Conservation (phyloP, 2,888 invertebrate genomes). For the Synanthedon vespiformis region DNA sequence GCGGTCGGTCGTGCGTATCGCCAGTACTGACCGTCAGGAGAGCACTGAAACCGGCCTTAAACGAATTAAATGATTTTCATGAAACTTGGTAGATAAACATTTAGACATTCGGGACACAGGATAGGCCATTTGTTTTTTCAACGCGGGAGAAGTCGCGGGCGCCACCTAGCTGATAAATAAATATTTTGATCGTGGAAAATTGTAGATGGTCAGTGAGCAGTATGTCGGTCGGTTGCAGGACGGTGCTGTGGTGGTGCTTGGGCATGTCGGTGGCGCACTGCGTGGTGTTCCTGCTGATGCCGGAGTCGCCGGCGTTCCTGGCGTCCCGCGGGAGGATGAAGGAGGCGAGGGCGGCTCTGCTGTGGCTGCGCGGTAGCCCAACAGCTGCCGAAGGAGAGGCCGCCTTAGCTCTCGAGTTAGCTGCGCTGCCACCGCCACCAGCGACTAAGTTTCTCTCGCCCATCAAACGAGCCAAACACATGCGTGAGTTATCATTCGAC, state of each 20-base stretch:
- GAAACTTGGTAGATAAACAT: too few relatives aligned
- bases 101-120: too few relatives aligned
- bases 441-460: constrained; percentile 16
- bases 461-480: constrained; percentile 23
- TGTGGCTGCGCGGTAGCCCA: constrained; percentile 29
- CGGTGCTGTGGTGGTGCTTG: constrained; percentile 33
- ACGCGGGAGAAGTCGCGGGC: too few relatives aligned
- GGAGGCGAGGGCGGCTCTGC: constrained; percentile 33
- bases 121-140: too few relatives aligned
- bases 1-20: too few relatives aligned
- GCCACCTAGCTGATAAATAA: too few relatives aligned
- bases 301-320: constrained; percentile 45
- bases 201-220: too few relatives aligned
- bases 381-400: constrained; percentile 8
- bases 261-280: constrained; percentile 31
- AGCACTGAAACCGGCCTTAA: too few relatives aligned
- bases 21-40: too few relatives aligned
- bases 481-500: constrained; percentile 26
- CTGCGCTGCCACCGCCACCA: constrained; percentile 22
- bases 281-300: constrained; percentile 28
- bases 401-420: constrained; percentile 21
- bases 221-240: constrained; percentile 15
- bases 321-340: constrained; percentile 33
- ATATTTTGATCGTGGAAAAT: too few relatives aligned
- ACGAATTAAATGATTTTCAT: too few relatives aligned